phyloP scores from a whole-genome alignment of 1,140 invertebrate genomes.

The Diachasma alloeum region DNA sequence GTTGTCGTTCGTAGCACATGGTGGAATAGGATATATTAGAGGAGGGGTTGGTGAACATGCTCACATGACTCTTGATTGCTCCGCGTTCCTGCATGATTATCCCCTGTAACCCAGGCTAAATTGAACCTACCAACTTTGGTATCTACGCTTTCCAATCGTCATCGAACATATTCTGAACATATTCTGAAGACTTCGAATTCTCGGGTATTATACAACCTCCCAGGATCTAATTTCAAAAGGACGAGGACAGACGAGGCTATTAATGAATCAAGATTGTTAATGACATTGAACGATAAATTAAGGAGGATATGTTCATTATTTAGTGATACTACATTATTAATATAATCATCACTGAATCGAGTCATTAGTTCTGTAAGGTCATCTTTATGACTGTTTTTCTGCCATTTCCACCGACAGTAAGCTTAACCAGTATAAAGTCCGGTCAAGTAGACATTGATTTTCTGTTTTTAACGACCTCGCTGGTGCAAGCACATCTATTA shows the following conservation, averaged over 20 bases:
- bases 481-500: constrained; percentile 24
- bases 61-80: not conserved
- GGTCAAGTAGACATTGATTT: not conserved
- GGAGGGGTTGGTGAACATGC: not conserved
- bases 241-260: not conserved
- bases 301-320: not conserved
- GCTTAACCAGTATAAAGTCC: too few species aligned
- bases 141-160: not conserved
- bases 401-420: not conserved
- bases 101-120: not conserved
- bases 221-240: not conserved
- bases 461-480: not conserved
- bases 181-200: not conserved
- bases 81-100: not conserved
- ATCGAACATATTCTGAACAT: not conserved
- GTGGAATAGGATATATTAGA: constrained; percentile 13
- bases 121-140: not conserved
- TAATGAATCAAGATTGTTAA: not conserved
- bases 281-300: not conserved
- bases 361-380: not conserved
- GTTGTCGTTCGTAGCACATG: constrained; percentile 14
- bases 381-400: not conserved
- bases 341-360: not conserved
- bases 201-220: not conserved
- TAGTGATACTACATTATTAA: not conserved